Evolutionary conservation across 2,888 invertebrate species (phyloP), one percentile per base, ranked within the genome.

Genomic region (Allolobophora icterica): DNA sequence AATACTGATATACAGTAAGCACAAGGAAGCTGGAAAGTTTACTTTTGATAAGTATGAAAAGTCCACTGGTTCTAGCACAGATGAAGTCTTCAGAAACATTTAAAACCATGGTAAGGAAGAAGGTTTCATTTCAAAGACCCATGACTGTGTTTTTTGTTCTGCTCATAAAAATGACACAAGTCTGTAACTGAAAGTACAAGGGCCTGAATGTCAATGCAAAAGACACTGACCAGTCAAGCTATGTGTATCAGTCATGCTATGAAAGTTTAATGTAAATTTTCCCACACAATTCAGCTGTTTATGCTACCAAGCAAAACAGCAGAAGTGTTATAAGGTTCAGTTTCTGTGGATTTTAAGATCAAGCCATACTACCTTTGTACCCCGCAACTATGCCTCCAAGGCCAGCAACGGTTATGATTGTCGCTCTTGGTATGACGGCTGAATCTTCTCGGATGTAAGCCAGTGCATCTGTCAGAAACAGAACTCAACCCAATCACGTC

Each of bases 351-450:
- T 21, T 40, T 91, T 84, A 45, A 91, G 38, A n/a, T 71, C 24
- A 42, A 90, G 33, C n/a, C 13, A 45, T 83, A 92, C 89, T 91
- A 94, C 94, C 94, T 93, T 92, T 94, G 92, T 94, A 94, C 17
- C 94, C 94, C 30, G 94, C 93, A 4, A 94, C 92, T 35, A 94
- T 92, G 15, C 94, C 94, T 33, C 94, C 94, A 13, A 94, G 92
- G 15, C 94, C 94, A 33, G 94, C 93, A 17, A 94, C 93, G 6
- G 94, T 93, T 91, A 95, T 94, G 87, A 94, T 92, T 15, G 92
- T 93, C 19, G 93, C 93, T 83, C 94, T 93, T 30, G 94, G 94
- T 34, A 94, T 90, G 21, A 93, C 92, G 40, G 93, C 93, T 19
- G 94, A 94, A 92, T 94, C 94, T 91, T 93, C 93, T 91, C 93